phyloP scores from a whole-genome alignment of 2,888 invertebrate species.

The Ectemnius cavifrons region DNA sequence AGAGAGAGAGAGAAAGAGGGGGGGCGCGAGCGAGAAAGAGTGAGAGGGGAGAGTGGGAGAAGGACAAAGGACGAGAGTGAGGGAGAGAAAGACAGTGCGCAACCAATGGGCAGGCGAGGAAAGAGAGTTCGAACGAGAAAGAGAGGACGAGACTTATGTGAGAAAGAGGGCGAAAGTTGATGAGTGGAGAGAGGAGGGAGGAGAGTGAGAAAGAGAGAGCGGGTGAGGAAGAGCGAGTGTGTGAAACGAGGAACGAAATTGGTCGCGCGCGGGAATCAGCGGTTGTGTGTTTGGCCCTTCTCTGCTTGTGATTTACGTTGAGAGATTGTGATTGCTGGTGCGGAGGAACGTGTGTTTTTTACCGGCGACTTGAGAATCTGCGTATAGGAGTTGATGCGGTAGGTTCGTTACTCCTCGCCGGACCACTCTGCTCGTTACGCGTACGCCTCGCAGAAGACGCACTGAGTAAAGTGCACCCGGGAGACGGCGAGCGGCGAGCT shows the following conservation, averaged over 20 bases:
- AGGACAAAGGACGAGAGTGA: conserved; percentile 42
- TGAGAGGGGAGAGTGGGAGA: conserved; percentile 17
- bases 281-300: conserved; percentile 72
- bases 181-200: conserved; percentile 37
- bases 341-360: conserved; percentile 67
- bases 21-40: conserved; percentile 41
- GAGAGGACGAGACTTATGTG: conserved; percentile 11
- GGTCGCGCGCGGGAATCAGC: conserved; percentile 76
- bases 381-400: conserved; percentile 65
- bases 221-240: conserved; percentile 64
- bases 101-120: too few relatives aligned
- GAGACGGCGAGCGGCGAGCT: conserved; percentile 48
- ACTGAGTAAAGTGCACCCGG: conserved; percentile 60
- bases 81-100: conserved; percentile 26
- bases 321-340: conserved; percentile 62
- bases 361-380: conserved; percentile 62
- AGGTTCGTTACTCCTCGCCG: conserved; percentile 56
- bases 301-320: conserved; percentile 66
- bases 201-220: conserved; percentile 46
- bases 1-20: conserved; percentile 27
- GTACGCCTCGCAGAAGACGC: conserved; percentile 60
- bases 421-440: conserved; percentile 32
- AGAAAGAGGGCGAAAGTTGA: conserved; percentile 2
- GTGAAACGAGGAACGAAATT: conserved; percentile 74
- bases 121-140: conserved; percentile 12